phyloP scores from a whole-genome alignment of 2,888 invertebrate genomes.

The Malachius bipustulatus region DNA sequence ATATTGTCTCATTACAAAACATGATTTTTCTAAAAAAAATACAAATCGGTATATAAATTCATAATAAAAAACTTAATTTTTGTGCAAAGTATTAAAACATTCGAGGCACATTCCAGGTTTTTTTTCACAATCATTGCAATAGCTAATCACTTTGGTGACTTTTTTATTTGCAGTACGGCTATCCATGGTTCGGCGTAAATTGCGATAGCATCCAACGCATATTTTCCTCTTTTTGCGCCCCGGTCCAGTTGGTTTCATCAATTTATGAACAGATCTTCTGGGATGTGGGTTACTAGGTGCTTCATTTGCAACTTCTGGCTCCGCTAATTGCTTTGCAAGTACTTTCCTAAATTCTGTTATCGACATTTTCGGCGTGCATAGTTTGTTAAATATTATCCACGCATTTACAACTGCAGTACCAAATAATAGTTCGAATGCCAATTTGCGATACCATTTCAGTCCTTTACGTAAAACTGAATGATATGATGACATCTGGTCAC shows the following conservation, averaged over 20 bases:
- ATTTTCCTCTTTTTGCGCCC: constrained; percentile 13
- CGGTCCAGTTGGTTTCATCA: constrained; percentile 11
- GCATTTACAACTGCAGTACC: too few species aligned
- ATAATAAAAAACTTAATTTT: too few species aligned
- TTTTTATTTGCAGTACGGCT: constrained; percentile 12
- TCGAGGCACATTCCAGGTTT: constrained; percentile 11
- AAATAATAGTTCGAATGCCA: constrained; percentile 11
- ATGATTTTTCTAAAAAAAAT: too few species aligned
- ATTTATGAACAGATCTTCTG: constrained; percentile 12
- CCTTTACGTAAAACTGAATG: constrained; percentile 10
- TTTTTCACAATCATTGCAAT: constrained; percentile 11
- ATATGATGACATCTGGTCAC: constrained; percentile 14
- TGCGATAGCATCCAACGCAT: constrained; percentile 12
- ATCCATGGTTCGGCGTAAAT: constrained; percentile 8
- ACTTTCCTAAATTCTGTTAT: constrained; percentile 13
- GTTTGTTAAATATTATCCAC: constrained; percentile 8
- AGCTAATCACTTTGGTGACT: constrained; percentile 11
- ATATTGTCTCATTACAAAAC: too few species aligned
- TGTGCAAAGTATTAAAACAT: constrained; percentile 16
- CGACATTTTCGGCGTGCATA: constrained; percentile 8
- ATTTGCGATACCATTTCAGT: constrained; percentile 13
- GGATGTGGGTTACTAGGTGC: constrained; percentile 8
- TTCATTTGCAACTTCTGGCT: constrained; percentile 2
- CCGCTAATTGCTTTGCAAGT: constrained; percentile 6
- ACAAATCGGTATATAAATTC: too few species aligned